Base-by-base conservation (phyloP, 2,888 invertebrate genomes). In the Maniola hyperantus region DNA sequence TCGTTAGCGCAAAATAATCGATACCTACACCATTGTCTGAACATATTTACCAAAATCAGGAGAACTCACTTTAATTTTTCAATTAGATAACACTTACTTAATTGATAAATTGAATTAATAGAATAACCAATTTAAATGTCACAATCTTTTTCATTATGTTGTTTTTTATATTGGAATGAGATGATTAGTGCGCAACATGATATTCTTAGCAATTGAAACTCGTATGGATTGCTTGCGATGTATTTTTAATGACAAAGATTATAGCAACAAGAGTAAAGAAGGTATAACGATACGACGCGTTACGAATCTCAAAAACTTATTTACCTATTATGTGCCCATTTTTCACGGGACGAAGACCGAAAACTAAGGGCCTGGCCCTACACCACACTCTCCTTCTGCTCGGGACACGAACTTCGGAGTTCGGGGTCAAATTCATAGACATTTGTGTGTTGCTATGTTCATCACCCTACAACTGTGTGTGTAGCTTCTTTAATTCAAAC, bases 341-440 rank as follows among this genome's bases (percentile, higher is more conserved):
- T 91, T 92, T 89, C 85, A 87, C 83, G 80, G 82, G 84, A 85
- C 85, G 88, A 88, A 89, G 84, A 89, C 82, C 81, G 87, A 89
- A 91, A 88, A 85, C 85, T 87, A 88, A 89, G 89, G 91, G 91
- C 91, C 88, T 82, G 83, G 91, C 91, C 92, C 91, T 90, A 87
- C 89, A 88, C 88, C 85, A 83, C 89, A 88, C 89, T 87, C 87
- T 83, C 85, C 85, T 86, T 86, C 87, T 88, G 88, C 88, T 89
- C 87, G 84, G 89, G 87, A 91, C 89, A 91, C 89, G 88, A 91
- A 91, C 91, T 89, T 89, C 91, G 92, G 91, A 92, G 92, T 89
- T 89, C 91, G 92, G 91, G 92, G 92, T 92, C 92, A 92, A 92
- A 91, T 84, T 91, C 92, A 91, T 91, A 92, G 92, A 92, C 88